Evolutionary conservation across 2,797 vertebrate species (phyloP), one percentile per base, ranked within the genome.

Genomic region (Mareca penelope): DNA sequence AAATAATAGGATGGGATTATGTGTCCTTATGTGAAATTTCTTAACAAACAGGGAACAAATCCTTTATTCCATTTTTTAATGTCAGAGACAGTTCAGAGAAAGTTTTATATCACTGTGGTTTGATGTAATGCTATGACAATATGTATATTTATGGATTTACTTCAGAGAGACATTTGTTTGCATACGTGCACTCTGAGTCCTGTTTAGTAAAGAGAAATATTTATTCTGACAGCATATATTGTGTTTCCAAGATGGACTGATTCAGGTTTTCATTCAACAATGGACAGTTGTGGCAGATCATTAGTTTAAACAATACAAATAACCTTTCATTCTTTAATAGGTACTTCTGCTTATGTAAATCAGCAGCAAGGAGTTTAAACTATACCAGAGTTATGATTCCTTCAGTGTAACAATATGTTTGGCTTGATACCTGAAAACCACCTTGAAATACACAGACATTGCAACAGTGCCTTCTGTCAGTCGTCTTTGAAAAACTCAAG

Each of bases 151-250:
- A 63, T 57, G 70, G 70, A 42, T 95, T 94, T 90, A 59, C 55
- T 80, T 84, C 3, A 1, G 61, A 65, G 69, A 88, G 33, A 57
- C 63, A 17, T 79, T 83, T 77, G 79, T 89, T 73, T 73, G 57
- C 56, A 16, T 83, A 52, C 4, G 3, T 77, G 71, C 78, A 37
- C 68, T 67, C 67, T 67, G 59, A 86, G 83, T 76, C 28, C 60
- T 53, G 80, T 92, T 67, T 86, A n/a, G 52, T 73, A 65, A 81
- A 72, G 24, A 69, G 77, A 88, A 93, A 73, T 88, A 56, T 82
- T 93, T 90, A 42, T 80, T 67, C 88, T 88, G 85, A 93, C 68
- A 88, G 73, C 53, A 60, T 71, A 78, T 69, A 29, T 17, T 63
- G 46, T 72, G 52, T 73, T 94, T 79, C 77, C 83, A 76, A 8